Evolutionary conservation across 1,140 invertebrate species (phyloP), one percentile per base, ranked within the genome.

Genomic region (Aphaenogaster ashmeadi): DNA sequence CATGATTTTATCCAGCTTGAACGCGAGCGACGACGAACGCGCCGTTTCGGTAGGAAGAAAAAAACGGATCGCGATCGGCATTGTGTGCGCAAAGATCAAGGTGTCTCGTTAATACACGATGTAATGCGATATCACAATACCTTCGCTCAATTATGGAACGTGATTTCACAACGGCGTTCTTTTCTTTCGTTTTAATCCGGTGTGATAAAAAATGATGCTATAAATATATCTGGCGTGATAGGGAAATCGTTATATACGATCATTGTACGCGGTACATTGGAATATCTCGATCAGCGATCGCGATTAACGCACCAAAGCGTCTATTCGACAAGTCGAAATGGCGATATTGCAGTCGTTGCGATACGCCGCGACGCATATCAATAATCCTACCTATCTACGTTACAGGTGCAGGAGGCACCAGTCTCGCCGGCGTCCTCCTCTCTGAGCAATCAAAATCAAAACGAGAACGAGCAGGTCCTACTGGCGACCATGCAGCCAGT

Each of bases 401-500:
- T 54, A 7, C 60, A 95, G 94, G 94, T 95, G 71, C 93, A 93
- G 85, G 93, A 95, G 91, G 92, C 92, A 71, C 94, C 95, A 62
- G 94, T 95, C 58, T 95, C 95, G 6, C 95, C 95, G 74, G 95
- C 95, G 38, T 95, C 95, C 66, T 94, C 94, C 50, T 95, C 94
- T 77, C 87, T 95, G 93, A 95, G 93, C 91, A 95, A 95, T 64
- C 94, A 92, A 84, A 95, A 95, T 94, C 95, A 94, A 93, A 95
- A 95, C 83, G 94, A 95, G 15, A 95, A 88, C 88, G 95, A 95
- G 83, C 97, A 97, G 89, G 96, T 97, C 50, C 96, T 98, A 92
- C 95, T 98, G 84, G 97, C 97, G 56, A 98, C 97, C 88, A 98
- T 98, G 97, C 98, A 97, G 74, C 97, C 97, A 62, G 97, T 97